A percentile compares a stretch with the other conserved stretches of the same genome.
Evolutionary conservation across 2,888 invertebrate genomes (phyloP).

Genomic region (Eupeodes luniger): DNA sequence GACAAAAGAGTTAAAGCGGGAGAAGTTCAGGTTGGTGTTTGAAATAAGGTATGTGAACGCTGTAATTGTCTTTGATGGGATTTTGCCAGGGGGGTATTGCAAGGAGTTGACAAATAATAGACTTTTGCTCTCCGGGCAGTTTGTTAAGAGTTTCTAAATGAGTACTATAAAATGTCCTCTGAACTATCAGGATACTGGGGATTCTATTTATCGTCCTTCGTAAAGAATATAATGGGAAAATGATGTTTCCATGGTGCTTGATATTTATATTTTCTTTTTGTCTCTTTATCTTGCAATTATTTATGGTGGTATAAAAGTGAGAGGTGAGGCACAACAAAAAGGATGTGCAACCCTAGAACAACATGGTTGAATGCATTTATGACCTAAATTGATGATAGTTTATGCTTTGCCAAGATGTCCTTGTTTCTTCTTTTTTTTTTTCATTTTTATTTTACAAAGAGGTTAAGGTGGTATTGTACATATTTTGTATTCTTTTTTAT

Average conservation of each 20-base stretch:
- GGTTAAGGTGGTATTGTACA: constrained; percentile 27
- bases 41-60: constrained; percentile 14
- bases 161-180: neutral
- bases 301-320: constrained; percentile 30
- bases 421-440: constrained; percentile 27
- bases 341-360: constrained; percentile 20
- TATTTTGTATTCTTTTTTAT: neutral
- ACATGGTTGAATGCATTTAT: constrained; percentile 62
- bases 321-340: neutral
- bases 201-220: constrained; percentile 50
- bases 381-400: constrained; percentile 72
- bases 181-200: neutral
- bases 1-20: neutral
- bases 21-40: neutral
- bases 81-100: neutral
- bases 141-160: constrained; percentile 19
- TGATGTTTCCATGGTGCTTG: constrained; percentile 54
- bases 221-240: constrained; percentile 67
- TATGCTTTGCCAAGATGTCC: constrained; percentile 54
- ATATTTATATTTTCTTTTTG: constrained; percentile 49
- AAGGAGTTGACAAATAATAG: constrained; percentile 49
- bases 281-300: constrained; percentile 64
- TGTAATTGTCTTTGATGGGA: constrained; percentile 39
- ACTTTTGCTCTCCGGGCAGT: constrained; percentile 12
- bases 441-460: neutral